Percentiles rank a stretch among this genome's conserved stretches.
Conservation (phyloP, 30 jellyfish, hydroid and myxozoan genomes). For the Aurelia sp. region DNA sequence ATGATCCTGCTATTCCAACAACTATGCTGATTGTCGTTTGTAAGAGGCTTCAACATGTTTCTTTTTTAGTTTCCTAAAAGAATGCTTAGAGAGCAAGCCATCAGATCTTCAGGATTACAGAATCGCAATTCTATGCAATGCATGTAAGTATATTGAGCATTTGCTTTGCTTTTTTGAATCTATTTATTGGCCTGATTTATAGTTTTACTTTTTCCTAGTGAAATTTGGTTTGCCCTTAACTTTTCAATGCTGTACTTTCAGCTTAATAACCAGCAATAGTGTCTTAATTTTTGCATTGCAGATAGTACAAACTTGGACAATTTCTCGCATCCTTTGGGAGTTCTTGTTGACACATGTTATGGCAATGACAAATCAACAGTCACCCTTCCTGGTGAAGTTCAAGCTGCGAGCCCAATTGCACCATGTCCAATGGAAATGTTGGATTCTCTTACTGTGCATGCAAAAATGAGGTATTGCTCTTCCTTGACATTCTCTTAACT, state of each 20-base stretch:
- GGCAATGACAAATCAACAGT: constrained; percentile 72
- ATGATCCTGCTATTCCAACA: too few relatives aligned
- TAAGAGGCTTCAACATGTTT: too few relatives aligned
- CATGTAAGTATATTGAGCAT: constrained; percentile 68
- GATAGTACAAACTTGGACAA: constrained; percentile 93
- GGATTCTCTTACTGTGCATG: constrained; percentile 97
- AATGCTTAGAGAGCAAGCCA: constrained; percentile 68
- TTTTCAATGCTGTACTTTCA: too few relatives aligned
- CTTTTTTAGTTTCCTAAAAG: constrained; percentile 61
- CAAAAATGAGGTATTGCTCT: constrained; percentile 91
- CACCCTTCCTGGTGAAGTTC: constrained; percentile 85
- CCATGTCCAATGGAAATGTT: constrained; percentile 96
- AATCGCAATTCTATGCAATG: constrained; percentile 87
- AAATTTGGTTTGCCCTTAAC: too few relatives aligned
- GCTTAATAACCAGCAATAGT: too few relatives aligned
- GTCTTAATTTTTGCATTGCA: neutral
- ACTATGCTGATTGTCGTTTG: too few relatives aligned
- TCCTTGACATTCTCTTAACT: too few relatives aligned
- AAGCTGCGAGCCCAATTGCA: constrained; percentile 85
- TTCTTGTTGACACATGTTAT: constrained; percentile 74
- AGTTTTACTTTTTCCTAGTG: too few relatives aligned
- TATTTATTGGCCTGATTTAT: too few relatives aligned
- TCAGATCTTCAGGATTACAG: constrained; percentile 68
- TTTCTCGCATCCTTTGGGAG: constrained; percentile 85
- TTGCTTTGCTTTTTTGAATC: neutral